Evolutionary conservation across 2,797 vertebrate genomes (phyloP).

Genomic region (Anabas testudineus): DNA sequence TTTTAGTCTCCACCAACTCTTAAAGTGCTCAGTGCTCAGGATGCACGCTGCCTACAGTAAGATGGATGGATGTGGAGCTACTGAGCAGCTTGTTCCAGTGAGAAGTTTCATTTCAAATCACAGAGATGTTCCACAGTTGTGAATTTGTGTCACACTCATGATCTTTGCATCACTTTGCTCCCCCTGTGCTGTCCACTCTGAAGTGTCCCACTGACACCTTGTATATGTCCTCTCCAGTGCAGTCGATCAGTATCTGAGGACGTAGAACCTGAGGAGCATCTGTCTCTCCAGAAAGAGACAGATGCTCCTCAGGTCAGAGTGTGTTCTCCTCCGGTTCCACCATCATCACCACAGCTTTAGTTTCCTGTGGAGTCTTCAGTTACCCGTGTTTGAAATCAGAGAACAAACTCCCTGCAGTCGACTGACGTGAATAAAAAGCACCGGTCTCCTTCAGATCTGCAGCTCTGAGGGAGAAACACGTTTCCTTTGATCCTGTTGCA

Average conservation of each 20-base stretch:
- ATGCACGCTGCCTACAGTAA: too few relatives aligned
- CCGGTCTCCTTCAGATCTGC: constrained; percentile 57
- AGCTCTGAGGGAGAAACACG: constrained; percentile 57
- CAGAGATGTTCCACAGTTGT: background rate
- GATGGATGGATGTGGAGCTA: too few relatives aligned
- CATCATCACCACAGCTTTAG: constrained; percentile 9
- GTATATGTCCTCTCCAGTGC: too few relatives aligned
- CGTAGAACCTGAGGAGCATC: too few relatives aligned
- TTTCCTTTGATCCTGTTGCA: constrained; percentile 72
- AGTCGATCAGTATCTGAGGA: too few relatives aligned
- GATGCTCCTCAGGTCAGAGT: too few relatives aligned
- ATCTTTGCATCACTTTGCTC: constrained; percentile 25
- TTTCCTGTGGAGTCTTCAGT: constrained; percentile 47
- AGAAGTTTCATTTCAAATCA: constrained; percentile 7
- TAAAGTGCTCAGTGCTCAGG: too few relatives aligned
- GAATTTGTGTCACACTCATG: constrained; percentile 22
- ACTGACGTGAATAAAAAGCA: constrained; percentile 66
- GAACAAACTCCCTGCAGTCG: constrained; percentile 44
- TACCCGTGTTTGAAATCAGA: constrained; percentile 49
- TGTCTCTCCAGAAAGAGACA: too few relatives aligned
- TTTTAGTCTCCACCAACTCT: too few relatives aligned
- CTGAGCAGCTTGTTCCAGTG: constrained; percentile 13
- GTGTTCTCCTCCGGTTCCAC: constrained; percentile 27
- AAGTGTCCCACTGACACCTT: constrained; percentile 30
- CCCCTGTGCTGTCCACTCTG: constrained; percentile 15